Evolutionary conservation across 2,888 invertebrate genomes (phyloP), one percentile per base, ranked within the genome.

Genomic region (Seira ritae): DNA sequence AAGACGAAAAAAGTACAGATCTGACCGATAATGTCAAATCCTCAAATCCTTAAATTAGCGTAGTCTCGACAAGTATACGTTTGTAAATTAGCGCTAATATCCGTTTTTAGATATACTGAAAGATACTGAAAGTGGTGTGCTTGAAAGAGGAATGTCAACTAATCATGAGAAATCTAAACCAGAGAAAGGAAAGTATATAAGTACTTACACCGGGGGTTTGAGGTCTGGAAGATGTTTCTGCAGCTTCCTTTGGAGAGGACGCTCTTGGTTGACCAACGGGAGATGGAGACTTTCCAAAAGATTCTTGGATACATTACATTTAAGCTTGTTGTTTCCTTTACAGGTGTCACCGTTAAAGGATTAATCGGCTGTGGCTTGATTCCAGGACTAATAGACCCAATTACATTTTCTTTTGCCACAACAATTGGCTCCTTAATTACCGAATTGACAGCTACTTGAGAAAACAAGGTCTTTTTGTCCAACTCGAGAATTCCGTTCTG

Each of bases 131-230:
- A n/a, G n/a, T n/a, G n/a, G n/a, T n/a, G n/a, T n/a, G n/a, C n/a
- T n/a, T n/a, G n/a, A n/a, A n/a, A n/a, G n/a, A n/a, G n/a, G n/a
- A n/a, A n/a, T n/a, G n/a, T n/a, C n/a, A n/a, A n/a, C n/a, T n/a
- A n/a, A n/a, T n/a, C n/a, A n/a, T n/a, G n/a, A n/a, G n/a, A n/a
- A n/a, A n/a, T n/a, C n/a, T n/a, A n/a, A n/a, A n/a, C n/a, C n/a
- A n/a, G n/a, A n/a, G n/a, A n/a, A n/a, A n/a, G n/a, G n/a, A n/a
- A n/a, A n/a, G n/a, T n/a, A n/a, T n/a, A n/a, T n/a, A 20, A 60
- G 17, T 8, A 70, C 85, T 84, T 85, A 86, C 87, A 8, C 87
- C 87, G 1, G 88, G 87, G 42, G 87, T 88, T 75, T 88, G 87
- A 24, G 88, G 87, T 72, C 87, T 74, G 0, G 88, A 88, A 19